Evolutionary conservation across 2,797 vertebrate species (phyloP).

Genomic region (Lemur catta): DNA sequence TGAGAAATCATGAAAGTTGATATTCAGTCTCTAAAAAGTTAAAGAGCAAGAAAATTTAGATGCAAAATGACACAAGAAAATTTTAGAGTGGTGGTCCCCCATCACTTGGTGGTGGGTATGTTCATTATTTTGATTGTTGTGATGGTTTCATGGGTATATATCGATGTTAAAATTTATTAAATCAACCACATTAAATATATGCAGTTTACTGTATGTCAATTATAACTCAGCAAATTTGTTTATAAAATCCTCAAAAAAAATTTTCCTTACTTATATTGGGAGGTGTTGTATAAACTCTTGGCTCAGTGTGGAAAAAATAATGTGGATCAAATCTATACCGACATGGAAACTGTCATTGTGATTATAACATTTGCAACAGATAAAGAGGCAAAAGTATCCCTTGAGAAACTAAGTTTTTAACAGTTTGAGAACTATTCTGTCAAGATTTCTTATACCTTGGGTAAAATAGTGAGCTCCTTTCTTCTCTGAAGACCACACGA

Average conservation of each 20-base stretch:
- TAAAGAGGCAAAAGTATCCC: background rate
- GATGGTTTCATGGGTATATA: background rate
- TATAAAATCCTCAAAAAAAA: background rate
- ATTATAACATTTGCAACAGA: background rate
- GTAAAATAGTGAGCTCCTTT: background rate
- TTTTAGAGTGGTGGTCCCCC: background rate
- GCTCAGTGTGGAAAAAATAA: background rate
- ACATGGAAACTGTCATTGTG: background rate
- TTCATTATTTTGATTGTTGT: background rate
- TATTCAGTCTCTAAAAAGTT: background rate
- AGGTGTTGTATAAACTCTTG: background rate
- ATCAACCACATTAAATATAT: background rate
- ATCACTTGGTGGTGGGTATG: background rate
- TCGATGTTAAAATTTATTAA: background rate
- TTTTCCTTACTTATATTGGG: background rate
- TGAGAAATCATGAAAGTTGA: background rate
- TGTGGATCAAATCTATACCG: background rate
- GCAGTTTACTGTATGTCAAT: background rate
- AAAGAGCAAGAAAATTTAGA: background rate
- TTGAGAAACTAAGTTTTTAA: background rate
- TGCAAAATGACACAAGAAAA: background rate
- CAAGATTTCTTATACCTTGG: background rate
- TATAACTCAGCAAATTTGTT: background rate
- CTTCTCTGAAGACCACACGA: background rate
- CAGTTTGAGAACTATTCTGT: background rate